These are phyloP conservation scores for Prunella himalayana DNA, from an alignment of 2,113 vertebrate species.

Conservation along the genomic window DNA sequence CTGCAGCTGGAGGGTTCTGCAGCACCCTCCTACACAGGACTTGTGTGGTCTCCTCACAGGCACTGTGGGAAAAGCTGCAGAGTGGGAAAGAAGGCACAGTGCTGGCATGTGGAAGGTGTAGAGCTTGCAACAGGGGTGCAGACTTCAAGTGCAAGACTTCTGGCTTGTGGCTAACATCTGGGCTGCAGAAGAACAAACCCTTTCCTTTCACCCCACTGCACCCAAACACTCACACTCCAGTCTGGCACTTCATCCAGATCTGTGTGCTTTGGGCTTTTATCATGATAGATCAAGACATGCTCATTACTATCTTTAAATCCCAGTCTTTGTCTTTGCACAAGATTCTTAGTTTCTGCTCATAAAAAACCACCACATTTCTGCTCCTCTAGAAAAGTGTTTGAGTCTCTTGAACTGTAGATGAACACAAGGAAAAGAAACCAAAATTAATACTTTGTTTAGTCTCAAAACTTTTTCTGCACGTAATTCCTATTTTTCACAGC, in stretches of 20 bases:
- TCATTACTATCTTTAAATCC: neutral
- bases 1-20: neutral
- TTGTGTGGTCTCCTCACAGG: accelerated
- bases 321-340: neutral
- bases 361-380: neutral
- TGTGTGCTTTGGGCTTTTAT: neutral
- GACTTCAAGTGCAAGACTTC: neutral
- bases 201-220: neutral
- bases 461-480: neutral
- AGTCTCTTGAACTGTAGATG: neutral
- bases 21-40: neutral
- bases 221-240: neutral
- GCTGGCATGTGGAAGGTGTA: neutral
- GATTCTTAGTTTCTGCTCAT: neutral
- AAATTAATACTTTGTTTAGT: neutral
- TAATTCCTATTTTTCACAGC: neutral
- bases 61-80: neutral
- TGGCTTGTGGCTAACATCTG: neutral
- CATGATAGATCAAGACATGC: neutral
- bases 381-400: neutral
- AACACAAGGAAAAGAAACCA: neutral
- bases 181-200: neutral
- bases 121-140: neutral
- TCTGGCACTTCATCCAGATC: neutral
- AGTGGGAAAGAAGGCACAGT: accelerated